These are phyloP conservation scores for Cnemophilus loriae DNA, from an alignment of 2,113 vertebrate species.

Conservation along the genomic window DNA sequence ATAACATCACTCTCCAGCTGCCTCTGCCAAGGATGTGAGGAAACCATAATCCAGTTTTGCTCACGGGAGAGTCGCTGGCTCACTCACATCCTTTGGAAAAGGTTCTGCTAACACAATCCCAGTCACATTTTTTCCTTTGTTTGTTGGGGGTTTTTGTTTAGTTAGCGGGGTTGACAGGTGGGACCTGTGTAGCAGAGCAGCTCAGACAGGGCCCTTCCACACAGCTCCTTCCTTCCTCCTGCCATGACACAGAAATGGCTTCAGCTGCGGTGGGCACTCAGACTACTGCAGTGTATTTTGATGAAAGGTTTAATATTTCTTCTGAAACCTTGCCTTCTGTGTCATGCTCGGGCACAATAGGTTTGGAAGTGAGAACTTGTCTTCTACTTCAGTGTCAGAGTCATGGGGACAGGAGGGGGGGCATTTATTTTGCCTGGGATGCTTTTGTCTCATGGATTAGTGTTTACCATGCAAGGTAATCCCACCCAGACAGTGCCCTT, in stretches of 20 bases:
- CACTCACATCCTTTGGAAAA: neutral
- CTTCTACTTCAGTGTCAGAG: neutral
- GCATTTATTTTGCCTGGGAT: neutral
- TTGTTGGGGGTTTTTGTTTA: neutral
- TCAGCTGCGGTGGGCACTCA: neutral
- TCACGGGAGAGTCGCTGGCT: neutral
- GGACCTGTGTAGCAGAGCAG: neutral
- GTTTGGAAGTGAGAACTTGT: neutral
- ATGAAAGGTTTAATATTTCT: neutral
- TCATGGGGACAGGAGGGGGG: neutral
- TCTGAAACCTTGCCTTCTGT: neutral
- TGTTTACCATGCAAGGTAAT: neutral
- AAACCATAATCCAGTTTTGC: neutral
- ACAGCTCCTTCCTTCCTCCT: neutral
- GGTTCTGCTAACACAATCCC: neutral
- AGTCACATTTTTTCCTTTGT: neutral
- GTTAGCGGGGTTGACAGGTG: fast-evolving
- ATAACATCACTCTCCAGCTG: neutral
- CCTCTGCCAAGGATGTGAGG: neutral
- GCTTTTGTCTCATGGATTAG: neutral
- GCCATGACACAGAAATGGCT: neutral
- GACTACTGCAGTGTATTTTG: neutral
- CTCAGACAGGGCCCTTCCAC: neutral
- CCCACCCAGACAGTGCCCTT: fast-evolving
- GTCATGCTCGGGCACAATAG: neutral